Evolutionary conservation across 2,888 invertebrate genomes (phyloP), one percentile per base, ranked within the genome.

Genomic region (Ophion costatus): DNA sequence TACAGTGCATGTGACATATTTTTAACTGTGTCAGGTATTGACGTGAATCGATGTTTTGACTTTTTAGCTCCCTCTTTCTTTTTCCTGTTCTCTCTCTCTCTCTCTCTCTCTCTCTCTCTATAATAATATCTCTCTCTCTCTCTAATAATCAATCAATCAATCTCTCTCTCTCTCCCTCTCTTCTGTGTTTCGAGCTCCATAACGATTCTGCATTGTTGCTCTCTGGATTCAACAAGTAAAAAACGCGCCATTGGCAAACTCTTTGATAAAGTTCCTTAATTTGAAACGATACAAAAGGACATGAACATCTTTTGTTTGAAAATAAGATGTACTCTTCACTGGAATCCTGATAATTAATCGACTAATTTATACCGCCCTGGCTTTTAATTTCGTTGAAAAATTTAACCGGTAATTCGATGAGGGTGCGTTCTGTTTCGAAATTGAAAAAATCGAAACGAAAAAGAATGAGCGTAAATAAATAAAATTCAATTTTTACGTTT

Each of bases 151-250:
- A 6, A 22, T 24, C 24, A 7, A 0, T 14, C 51, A 2, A 6
- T 24, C 29, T 10, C 59, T 42, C 33, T 57, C 57, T 33, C 38
- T 59, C 73, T 6, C 57, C 11, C 33, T 71, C 33, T 59, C 45
- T 45, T 45, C 29, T 38, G 17, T n/a, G 64, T 77, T 77, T 17
- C 20, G 5, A 4, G 22, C 2, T 20, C 9, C 24, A 78, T 70
- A 78, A 78, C 56, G 42, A 80, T 59, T 24, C 73, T 42, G 24
- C 66, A 80, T 80, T 80, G 80, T 80, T 73, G n/a, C 64, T 71
- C 71, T 74, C 57, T 80, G 20, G n/a, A 24, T 20, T n/a, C 9
- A 20, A 61, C 73, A 42, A 71, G 33, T 33, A 67, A 56, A 17
- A 57, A 57, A 38, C 0, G 29, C 45, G 3, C 45, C 11, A 1